phyloP scores from a whole-genome alignment of 2,113 vertebrate genomes.

The Hippocampus barbouri region DNA sequence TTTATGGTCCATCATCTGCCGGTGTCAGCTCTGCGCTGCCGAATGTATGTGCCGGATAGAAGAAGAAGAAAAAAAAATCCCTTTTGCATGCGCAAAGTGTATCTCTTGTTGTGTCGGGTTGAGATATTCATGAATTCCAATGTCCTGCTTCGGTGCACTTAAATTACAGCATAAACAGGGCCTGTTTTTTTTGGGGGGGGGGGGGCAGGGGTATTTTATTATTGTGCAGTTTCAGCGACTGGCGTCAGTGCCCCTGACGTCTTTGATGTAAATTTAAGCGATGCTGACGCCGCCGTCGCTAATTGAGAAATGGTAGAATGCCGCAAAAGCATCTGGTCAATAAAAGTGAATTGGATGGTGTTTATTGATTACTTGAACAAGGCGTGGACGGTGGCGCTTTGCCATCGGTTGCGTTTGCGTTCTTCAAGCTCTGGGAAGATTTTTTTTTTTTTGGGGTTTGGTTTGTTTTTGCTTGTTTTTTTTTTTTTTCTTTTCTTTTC shows the following conservation, averaged over 20 bases:
- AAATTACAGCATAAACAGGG: not conserved
- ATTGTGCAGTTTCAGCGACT: constrained; percentile 26
- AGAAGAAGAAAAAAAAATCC: not conserved
- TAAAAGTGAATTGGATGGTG: constrained; percentile 24
- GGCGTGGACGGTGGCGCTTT: not conserved
- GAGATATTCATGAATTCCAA: constrained; percentile 38
- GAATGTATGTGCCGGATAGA: not conserved
- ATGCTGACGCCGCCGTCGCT: constrained; percentile 19
- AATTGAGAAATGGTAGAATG: constrained; percentile 34
- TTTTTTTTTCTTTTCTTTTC: no score
- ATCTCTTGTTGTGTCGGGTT: constrained; percentile 26
- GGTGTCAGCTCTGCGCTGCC: constrained; percentile 23
- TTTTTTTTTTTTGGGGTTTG: not conserved
- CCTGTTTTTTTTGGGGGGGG: no score
- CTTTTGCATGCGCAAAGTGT: constrained; percentile 6
- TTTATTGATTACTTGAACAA: constrained; percentile 27
- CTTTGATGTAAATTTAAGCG: constrained; percentile 38
- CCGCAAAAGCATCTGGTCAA: constrained; percentile 36
- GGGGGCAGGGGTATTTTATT: constrained; percentile 3
- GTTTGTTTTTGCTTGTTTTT: no score
- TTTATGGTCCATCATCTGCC: constrained; percentile 60
- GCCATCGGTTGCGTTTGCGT: not conserved
- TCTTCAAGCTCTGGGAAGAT: not conserved
- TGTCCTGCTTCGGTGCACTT: constrained; percentile 41
- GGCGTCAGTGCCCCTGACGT: constrained; percentile 21